These are phyloP conservation scores for Drosophila cognata DNA, from an alignment of 2,888 invertebrate genomes.

Conservation along the genomic window DNA sequence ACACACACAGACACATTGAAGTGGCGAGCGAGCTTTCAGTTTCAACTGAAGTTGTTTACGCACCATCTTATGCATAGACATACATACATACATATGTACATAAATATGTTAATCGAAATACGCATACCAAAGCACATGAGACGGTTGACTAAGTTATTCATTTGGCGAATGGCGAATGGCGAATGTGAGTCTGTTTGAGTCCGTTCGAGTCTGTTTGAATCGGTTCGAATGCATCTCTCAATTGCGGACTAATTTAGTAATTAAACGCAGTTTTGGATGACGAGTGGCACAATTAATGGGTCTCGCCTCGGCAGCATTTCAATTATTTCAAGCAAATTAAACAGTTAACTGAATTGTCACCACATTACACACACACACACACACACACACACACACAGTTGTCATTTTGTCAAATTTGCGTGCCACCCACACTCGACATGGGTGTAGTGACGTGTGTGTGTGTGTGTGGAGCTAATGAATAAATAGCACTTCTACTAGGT, in stretches of 20 bases:
- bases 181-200: conserved; percentile 1
- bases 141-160: conserved; percentile 15
- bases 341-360: conserved; percentile 78
- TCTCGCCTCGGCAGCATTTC: conserved; percentile 62
- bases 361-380: conserved; percentile 30
- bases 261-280: conserved; percentile 64
- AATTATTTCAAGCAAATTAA: conserved; percentile 82
- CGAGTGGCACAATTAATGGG: conserved; percentile 47
- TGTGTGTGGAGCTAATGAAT: conserved; percentile 63
- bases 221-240: conserved; percentile 5
- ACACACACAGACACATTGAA: not conserved
- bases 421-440: conserved; percentile 28
- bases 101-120: conserved; percentile 22
- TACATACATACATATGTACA: not conserved
- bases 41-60: conserved; percentile 56
- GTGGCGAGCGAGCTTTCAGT: conserved; percentile 39
- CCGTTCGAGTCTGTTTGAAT: not conserved
- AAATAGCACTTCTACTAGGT: conserved; percentile 53
- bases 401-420: conserved; percentile 49
- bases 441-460: conserved; percentile 1
- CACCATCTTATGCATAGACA: conserved; percentile 3
- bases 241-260: conserved; percentile 69
- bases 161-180: conserved; percentile 12
- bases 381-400: conserved; percentile 9
- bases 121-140: conserved; percentile 19